Evolutionary conservation across 2,888 invertebrate species (phyloP).

Genomic region (Monopis laevigella): DNA sequence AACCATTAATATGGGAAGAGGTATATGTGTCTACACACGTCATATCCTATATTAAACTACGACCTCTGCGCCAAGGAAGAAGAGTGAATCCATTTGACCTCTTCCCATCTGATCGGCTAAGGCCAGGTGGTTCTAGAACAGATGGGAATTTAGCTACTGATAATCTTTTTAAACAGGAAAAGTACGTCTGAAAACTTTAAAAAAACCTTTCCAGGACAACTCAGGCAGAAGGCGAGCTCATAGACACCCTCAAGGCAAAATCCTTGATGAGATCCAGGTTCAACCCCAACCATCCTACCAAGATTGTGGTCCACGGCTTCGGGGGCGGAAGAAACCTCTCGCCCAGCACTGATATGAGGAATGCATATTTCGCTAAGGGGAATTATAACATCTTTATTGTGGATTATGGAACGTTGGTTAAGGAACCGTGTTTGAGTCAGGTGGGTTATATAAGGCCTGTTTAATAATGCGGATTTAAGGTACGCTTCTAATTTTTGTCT

Average conservation of each 20-base stretch:
- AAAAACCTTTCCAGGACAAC: slow-evolving; percentile 67
- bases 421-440: slow-evolving; percentile 85
- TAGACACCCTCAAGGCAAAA: slow-evolving; percentile 75
- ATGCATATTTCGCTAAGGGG: slow-evolving; percentile 82
- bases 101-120: no score
- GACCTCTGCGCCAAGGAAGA: no score
- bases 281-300: slow-evolving; percentile 81
- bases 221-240: slow-evolving; percentile 75
- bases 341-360: slow-evolving; percentile 85
- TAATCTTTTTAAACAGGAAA: no score
- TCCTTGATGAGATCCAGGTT: slow-evolving; percentile 80
- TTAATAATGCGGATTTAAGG: background rate
- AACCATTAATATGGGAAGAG: no score
- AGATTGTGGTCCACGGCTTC: slow-evolving; percentile 91
- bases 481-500: no score
- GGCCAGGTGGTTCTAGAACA: no score
- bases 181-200: background rate
- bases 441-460: no score
- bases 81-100: no score
- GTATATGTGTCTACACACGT: no score
- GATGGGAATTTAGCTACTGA: no score
- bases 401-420: slow-evolving; percentile 82
- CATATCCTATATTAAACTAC: no score
- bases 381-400: slow-evolving; percentile 88
- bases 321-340: slow-evolving; percentile 84